Percentiles rank a stretch among this genome's conserved stretches.
These are phyloP conservation scores for Odontesthes bonariensis DNA, from an alignment of 2,113 vertebrate species.

Conservation along the genomic window DNA sequence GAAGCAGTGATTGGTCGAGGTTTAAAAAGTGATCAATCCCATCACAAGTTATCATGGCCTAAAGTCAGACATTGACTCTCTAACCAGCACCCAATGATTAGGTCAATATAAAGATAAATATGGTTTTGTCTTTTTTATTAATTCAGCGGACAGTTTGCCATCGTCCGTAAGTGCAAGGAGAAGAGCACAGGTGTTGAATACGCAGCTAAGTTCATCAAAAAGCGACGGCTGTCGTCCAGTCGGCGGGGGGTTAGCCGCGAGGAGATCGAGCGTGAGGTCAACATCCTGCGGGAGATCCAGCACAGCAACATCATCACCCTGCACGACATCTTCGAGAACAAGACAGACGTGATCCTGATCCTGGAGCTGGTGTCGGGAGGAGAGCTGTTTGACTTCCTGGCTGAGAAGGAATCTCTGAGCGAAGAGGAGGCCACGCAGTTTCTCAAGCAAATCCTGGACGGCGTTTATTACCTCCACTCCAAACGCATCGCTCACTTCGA, in stretches of 20 bases:
- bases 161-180: constrained; percentile 94
- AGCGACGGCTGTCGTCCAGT: constrained; percentile 94
- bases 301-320: constrained; percentile 99
- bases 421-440: constrained; percentile 98
- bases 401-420: constrained; percentile 95
- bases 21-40: background rate
- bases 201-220: constrained; percentile 98
- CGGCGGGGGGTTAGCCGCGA: constrained; percentile 95
- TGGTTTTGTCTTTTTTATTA: background rate
- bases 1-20: no score
- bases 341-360: constrained; percentile 97
- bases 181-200: constrained; percentile 87
- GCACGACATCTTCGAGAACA: constrained; percentile 98
- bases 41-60: no score
- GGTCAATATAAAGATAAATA: background rate
- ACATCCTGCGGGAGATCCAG: constrained; percentile 96
- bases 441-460: constrained; percentile 97
- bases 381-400: constrained; percentile 96
- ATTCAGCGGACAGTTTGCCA: constrained; percentile 94
- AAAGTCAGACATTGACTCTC: no score
- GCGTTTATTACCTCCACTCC: constrained; percentile 95
- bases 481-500: constrained; percentile 97
- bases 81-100: background rate
- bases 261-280: constrained; percentile 96
- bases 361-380: constrained; percentile 96